Percentiles rank a stretch among this genome's conserved stretches.
phyloP scores from a whole-genome alignment of 1,140 invertebrate genomes.

The Pollicipes pollicipes region DNA sequence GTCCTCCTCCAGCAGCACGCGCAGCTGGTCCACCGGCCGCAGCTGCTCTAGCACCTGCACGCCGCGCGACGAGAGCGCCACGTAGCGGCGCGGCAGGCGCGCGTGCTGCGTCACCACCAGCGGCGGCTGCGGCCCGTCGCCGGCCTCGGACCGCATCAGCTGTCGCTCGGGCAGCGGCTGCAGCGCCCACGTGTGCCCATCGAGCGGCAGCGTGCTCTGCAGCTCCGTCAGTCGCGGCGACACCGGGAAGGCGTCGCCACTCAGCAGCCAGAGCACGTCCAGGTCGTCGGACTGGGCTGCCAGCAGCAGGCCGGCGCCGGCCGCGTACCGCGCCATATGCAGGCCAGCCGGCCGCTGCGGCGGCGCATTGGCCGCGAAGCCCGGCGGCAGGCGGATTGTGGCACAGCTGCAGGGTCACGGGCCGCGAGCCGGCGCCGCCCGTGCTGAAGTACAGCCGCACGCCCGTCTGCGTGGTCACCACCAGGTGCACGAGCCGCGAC shows the following conservation, averaged over 20 bases:
- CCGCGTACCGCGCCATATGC: slow-evolving; percentile 59
- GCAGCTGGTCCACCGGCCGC: slow-evolving; percentile 52
- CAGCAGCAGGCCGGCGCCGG: slow-evolving; percentile 30
- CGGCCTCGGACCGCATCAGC: slow-evolving; percentile 32
- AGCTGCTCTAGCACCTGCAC: slow-evolving; percentile 61
- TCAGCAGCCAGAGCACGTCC: slow-evolving; percentile 32
- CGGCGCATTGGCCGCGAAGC: slow-evolving; percentile 68
- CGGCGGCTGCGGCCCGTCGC: slow-evolving; percentile 32
- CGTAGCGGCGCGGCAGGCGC: slow-evolving; percentile 51
- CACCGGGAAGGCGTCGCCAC: slow-evolving; percentile 31
- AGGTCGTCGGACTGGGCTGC: slow-evolving; percentile 27
- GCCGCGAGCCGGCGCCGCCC: slow-evolving; percentile 29
- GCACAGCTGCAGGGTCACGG: slow-evolving; percentile 51
- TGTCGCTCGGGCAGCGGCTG: background rate
- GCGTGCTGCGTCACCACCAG: slow-evolving; percentile 55
- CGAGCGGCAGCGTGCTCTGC: slow-evolving; percentile 53
- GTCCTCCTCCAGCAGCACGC: slow-evolving; percentile 57
- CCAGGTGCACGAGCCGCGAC: slow-evolving; percentile 63
- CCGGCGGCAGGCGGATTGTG: slow-evolving; percentile 85
- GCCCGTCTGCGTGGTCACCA: slow-evolving; percentile 80
- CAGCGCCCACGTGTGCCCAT: slow-evolving; percentile 67
- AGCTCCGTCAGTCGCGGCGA: slow-evolving; percentile 34
- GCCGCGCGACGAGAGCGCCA: slow-evolving; percentile 63
- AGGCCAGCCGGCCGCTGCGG: slow-evolving; percentile 66
- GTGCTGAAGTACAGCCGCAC: slow-evolving; percentile 76